Conservation (phyloP, 2,113 vertebrate species). For the Tringa solitaria region DNA sequence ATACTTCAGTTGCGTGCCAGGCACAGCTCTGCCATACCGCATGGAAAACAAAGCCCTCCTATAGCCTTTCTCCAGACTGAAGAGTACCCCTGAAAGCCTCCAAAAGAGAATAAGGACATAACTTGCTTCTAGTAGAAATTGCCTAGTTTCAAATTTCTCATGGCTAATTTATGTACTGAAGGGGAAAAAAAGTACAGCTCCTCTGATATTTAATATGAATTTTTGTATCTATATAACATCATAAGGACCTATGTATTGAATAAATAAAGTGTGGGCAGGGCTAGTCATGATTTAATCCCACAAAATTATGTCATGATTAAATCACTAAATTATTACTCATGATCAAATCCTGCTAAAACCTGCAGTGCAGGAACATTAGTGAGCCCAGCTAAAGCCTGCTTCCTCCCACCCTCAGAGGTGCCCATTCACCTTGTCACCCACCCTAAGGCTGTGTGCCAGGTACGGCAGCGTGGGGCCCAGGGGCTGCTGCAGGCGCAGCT, state of each 20-base stretch:
- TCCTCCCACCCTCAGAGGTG: not conserved
- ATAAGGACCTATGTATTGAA: not conserved
- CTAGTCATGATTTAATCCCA: conserved; percentile 15
- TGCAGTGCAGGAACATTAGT: not conserved
- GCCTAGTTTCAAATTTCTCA: not conserved
- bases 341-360: not conserved
- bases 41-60: not conserved
- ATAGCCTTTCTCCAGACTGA: not conserved
- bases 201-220: not conserved
- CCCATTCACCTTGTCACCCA: fast-evolving
- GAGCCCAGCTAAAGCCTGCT: not conserved
- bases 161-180: not conserved
- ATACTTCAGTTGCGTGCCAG: not conserved
- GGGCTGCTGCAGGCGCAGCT: not conserved
- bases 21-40: not conserved
- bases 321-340: not conserved
- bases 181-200: not conserved
- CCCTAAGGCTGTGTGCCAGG: not conserved
- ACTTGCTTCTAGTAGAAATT: not conserved
- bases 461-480: fast-evolving
- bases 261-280: not conserved
- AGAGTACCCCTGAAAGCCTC: not conserved
- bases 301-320: not conserved
- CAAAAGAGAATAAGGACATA: not conserved
- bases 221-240: not conserved